These are phyloP conservation scores for Bombus cullumanus DNA, from an alignment of 1,140 invertebrate genomes.

Conservation along the genomic window DNA sequence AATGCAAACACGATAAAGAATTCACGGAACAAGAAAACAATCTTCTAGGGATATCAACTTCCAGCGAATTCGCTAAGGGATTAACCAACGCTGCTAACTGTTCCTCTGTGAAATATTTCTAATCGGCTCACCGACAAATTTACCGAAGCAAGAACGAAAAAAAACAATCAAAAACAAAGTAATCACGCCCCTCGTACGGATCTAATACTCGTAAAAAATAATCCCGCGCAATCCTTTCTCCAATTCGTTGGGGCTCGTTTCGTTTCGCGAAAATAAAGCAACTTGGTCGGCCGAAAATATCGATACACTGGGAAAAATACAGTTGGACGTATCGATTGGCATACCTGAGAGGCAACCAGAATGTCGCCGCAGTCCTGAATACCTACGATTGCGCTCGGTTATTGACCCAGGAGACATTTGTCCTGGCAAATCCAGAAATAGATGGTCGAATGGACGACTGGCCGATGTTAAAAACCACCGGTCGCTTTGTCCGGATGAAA, in stretches of 20 bases:
- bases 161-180: too few relatives aligned
- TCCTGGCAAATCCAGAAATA: constrained; percentile 31
- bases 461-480: constrained; percentile 22
- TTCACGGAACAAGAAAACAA: too few relatives aligned
- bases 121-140: not conserved
- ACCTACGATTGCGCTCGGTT: not conserved
- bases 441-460: not conserved
- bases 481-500: not conserved
- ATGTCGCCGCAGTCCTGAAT: not conserved
- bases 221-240: constrained; percentile 8
- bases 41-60: too few relatives aligned
- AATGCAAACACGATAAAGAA: too few relatives aligned
- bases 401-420: constrained; percentile 32
- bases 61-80: too few relatives aligned
- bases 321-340: constrained; percentile 21
- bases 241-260: not conserved
- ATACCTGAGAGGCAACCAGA: not conserved
- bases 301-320: constrained; percentile 1
- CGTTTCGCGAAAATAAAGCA: not conserved
- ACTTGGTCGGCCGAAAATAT: not conserved
- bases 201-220: constrained; percentile 5
- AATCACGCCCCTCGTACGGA: not conserved
- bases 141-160: not conserved
- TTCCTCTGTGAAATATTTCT: too few relatives aligned
- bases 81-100: too few relatives aligned